These are phyloP conservation scores for Cyprinodon tularosa DNA, from an alignment of 2,113 vertebrate genomes.

Conservation along the genomic window DNA sequence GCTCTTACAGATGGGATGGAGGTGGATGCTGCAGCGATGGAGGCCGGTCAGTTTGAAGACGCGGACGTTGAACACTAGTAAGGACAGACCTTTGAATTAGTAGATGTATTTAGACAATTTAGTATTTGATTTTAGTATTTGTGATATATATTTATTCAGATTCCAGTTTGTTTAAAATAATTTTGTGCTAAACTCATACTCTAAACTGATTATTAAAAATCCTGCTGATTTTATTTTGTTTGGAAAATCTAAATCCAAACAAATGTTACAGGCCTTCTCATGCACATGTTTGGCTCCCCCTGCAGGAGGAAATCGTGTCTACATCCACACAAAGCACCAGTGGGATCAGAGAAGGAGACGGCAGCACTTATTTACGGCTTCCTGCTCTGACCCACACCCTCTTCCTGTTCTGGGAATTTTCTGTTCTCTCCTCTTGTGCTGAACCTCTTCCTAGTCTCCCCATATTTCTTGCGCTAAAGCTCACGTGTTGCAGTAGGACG, in stretches of 20 bases:
- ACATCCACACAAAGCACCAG: slow-evolving; percentile 37
- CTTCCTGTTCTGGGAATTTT: background rate
- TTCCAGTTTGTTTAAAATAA: too few species aligned
- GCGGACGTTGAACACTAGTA: slow-evolving; percentile 96
- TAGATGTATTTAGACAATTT: background rate
- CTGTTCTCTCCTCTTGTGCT: background rate
- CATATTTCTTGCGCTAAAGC: background rate
- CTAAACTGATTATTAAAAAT: too few species aligned
- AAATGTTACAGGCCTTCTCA: background rate
- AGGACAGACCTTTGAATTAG: background rate
- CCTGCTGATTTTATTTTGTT: too few species aligned
- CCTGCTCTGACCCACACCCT: slow-evolving; percentile 4
- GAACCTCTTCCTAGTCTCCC: background rate
- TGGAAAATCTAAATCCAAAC: background rate
- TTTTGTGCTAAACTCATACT: too few species aligned
- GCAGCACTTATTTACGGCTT: slow-evolving; percentile 23
- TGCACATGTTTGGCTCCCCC: slow-evolving; percentile 4
- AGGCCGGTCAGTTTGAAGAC: slow-evolving; percentile 95
- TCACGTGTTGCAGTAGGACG: background rate
- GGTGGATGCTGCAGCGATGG: slow-evolving; percentile 85
- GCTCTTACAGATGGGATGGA: slow-evolving; percentile 90
- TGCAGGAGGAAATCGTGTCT: slow-evolving; percentile 41
- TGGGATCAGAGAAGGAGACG: slow-evolving; percentile 26
- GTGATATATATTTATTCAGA: too few species aligned
- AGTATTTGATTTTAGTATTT: too few species aligned